Evolutionary conservation across 2,888 invertebrate genomes (phyloP).

Genomic region (Drosophila neonasuta): DNA sequence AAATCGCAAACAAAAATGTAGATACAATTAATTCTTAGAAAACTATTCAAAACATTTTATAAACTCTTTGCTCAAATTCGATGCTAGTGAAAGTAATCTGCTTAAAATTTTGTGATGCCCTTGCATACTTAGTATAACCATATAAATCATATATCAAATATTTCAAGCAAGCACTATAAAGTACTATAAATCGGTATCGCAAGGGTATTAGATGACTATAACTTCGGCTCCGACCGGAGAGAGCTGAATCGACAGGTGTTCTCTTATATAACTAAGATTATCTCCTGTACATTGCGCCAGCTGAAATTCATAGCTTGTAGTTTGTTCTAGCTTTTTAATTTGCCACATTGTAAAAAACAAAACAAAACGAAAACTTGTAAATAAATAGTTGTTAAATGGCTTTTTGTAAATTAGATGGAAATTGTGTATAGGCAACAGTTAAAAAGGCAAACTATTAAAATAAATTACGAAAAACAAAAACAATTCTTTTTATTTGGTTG

Average conservation of each 20-base stretch:
- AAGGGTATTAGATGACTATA: constrained; percentile 3
- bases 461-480: constrained; percentile 37
- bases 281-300: constrained; percentile 42
- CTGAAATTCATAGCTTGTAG: constrained; percentile 57
- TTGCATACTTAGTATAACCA: constrained; percentile 4
- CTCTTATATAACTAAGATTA: constrained; percentile 17
- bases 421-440: constrained; percentile 66
- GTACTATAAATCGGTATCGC: not conserved
- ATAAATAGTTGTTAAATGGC: constrained; percentile 63
- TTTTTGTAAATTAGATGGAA: constrained; percentile 65
- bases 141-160: constrained; percentile 5
- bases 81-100: constrained; percentile 32
- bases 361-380: constrained; percentile 38
- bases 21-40: constrained; percentile 43
- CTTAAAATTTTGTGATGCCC: constrained; percentile 2
- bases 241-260: constrained; percentile 4
- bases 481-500: constrained; percentile 5
- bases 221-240: constrained; percentile 10
- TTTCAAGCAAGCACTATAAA: not conserved
- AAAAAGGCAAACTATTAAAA: constrained; percentile 49
- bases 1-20: constrained; percentile 26
- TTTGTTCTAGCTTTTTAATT: constrained; percentile 58
- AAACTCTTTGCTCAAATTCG: constrained; percentile 44
- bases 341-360: constrained; percentile 51
- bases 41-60: constrained; percentile 34